Evolutionary conservation across 2,888 invertebrate genomes (phyloP).

Genomic region (Drosophila mercatorum): DNA sequence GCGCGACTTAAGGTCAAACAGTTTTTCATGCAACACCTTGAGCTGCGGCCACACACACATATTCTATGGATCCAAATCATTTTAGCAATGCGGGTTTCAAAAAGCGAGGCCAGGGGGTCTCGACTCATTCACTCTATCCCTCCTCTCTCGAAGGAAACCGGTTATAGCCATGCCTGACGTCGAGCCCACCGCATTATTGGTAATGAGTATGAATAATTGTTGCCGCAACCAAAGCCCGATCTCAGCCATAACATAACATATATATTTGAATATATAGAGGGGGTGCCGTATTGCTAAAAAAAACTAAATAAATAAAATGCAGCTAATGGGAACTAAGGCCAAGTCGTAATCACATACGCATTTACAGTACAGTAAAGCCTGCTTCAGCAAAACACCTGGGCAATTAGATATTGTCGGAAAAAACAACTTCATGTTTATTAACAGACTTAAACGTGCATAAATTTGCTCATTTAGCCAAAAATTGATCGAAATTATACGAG

Average conservation of each 20-base stretch:
- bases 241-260: not conserved
- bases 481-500: not conserved
- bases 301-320: slow-evolving; percentile 11
- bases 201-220: slow-evolving; percentile 58
- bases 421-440: not conserved
- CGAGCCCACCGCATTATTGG: slow-evolving; percentile 38
- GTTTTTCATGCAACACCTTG: slow-evolving; percentile 76
- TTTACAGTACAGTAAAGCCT: not conserved
- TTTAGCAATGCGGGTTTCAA: slow-evolving; percentile 34
- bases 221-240: slow-evolving; percentile 23
- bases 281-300: slow-evolving; percentile 19
- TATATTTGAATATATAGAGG: slow-evolving; percentile 4
- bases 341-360: slow-evolving; percentile 8
- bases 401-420: not conserved
- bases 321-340: slow-evolving; percentile 10
- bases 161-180: slow-evolving; percentile 45
- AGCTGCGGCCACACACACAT: slow-evolving; percentile 34
- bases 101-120: not conserved
- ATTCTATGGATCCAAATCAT: slow-evolving; percentile 26
- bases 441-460: not conserved
- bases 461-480: not conserved
- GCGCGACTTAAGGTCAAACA: slow-evolving; percentile 64
- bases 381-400: not conserved
- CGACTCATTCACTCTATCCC: slow-evolving; percentile 1
- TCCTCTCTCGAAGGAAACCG: slow-evolving; percentile 47